Base-by-base conservation (phyloP, 2,797 vertebrate genomes). In the Sphenodon punctatus region DNA sequence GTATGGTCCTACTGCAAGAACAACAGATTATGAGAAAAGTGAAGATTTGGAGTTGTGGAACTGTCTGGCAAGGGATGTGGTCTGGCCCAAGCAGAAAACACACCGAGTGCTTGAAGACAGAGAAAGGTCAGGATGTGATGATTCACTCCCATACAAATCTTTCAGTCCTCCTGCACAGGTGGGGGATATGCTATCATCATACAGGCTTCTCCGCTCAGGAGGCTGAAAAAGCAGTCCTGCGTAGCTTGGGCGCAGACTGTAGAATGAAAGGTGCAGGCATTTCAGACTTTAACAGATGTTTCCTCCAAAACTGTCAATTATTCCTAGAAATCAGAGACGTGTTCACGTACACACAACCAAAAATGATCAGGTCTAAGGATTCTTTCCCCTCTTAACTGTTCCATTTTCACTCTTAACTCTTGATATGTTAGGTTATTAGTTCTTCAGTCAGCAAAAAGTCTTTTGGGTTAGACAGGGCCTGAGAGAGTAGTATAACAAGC, bases 21-120 rank as follows among this genome's bases (percentile, higher is more conserved):
- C n/a, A n/a, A n/a, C n/a, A n/a, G n/a, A n/a, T n/a, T n/a, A n/a
- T n/a, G n/a, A n/a, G n/a, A n/a, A n/a, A n/a, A n/a, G n/a, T n/a
- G n/a, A n/a, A n/a, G n/a, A n/a, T n/a, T n/a, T n/a, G n/a, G n/a
- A n/a, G n/a, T n/a, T n/a, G n/a, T n/a, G n/a, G n/a, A n/a, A n/a
- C n/a, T n/a, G n/a, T n/a, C n/a, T n/a, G n/a, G n/a, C n/a, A n/a
- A n/a, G n/a, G n/a, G n/a, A n/a, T n/a, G n/a, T n/a, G n/a, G n/a
- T n/a, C n/a, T n/a, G n/a, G n/a, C n/a, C 32, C 36, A 30, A 0
- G 1, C 25, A 51, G 27, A 23, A 67, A 23, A 67, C n/a, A 56
- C 3, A 4, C 27, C 63, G 34, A 36, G 3, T 11, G 14, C 34
- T 30, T 0, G 0, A 25, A 58, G 20, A 8, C 56, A 17, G 13